Conservation (phyloP, 2,888 invertebrate species). For the Drosophila pseudotalamancana region DNA sequence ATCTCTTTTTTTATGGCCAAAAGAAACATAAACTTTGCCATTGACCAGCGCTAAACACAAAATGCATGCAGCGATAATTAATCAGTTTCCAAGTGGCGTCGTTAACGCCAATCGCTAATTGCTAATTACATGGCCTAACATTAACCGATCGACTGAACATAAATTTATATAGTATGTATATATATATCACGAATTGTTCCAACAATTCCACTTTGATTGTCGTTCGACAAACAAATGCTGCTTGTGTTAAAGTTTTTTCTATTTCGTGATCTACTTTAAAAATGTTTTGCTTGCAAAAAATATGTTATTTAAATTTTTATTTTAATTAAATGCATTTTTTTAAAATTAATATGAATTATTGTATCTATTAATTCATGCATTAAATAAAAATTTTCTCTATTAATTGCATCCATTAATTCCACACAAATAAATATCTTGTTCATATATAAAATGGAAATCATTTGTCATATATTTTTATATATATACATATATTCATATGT, state of each 20-base stretch:
- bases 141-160: conserved; percentile 22
- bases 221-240: conserved; percentile 2
- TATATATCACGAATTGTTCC: not conserved
- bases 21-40: conserved; percentile 11
- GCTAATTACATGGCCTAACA: conserved; percentile 30
- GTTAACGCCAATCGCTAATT: conserved; percentile 33
- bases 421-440: too few relatives aligned
- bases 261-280: not conserved
- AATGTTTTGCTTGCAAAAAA: not conserved
- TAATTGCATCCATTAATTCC: too few relatives aligned
- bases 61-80: conserved; percentile 40
- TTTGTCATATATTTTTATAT: too few relatives aligned
- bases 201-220: not conserved
- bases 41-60: conserved; percentile 14
- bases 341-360: not conserved
- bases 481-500: too few relatives aligned
- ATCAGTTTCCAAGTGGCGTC: conserved; percentile 46
- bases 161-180: conserved; percentile 4
- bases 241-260: not conserved
- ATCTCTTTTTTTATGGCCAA: not conserved
- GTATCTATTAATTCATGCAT: too few relatives aligned
- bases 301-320: not conserved
- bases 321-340: not conserved
- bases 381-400: too few relatives aligned
- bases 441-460: too few relatives aligned